Base-by-base conservation (phyloP, 2,888 invertebrate species). In the Drosophila aldrichi region DNA sequence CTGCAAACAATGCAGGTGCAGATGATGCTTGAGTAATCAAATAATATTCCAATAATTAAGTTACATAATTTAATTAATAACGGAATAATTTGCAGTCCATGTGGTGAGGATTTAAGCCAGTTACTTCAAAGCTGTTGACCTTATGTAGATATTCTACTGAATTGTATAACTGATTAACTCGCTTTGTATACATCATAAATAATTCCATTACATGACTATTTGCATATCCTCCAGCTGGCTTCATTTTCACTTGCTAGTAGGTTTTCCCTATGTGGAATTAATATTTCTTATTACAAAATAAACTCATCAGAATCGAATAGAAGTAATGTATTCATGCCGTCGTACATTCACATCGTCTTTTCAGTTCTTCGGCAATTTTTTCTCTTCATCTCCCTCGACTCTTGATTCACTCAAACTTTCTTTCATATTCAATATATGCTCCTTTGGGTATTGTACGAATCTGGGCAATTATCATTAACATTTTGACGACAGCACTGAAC, bases 41-140 rank as follows among this genome's bases (percentile, higher is more conserved):
- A 14, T 14, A 49, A 34, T 49, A 49, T 49, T 34, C 34, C 20
- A 49, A 20, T 49, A 34, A 49, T 49, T 34, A 8, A 49, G 18
- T 18, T 14, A 49, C 49, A 4, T 10, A 49, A 20, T 34, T 34
- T 20, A 49, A 49, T 49, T 18, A 20, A 34, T 34, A 49, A 20
- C 20, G 32, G 34, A 52, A 25, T n/a, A 38, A 10, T 18, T 49
- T 32, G 32, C 29, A 8, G 16, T 4, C 1, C 1, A 12, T 32
- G 29, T 10, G 5, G 10, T n/a, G n/a, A 1, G 4, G 16, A 51
- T 34, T 22, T 20, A 1, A 36, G 16, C 22, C 22, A 16, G 10
- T 9, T 32, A 48, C 5, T 29, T n/a, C 29, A 48, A 29, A 5
- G 9, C n/a, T 10, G 29, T 1, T 16, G 16, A 10, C 0, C n/a